phyloP scores from a whole-genome alignment of 2,797 vertebrate species.

The Micrastur ruficollis region DNA sequence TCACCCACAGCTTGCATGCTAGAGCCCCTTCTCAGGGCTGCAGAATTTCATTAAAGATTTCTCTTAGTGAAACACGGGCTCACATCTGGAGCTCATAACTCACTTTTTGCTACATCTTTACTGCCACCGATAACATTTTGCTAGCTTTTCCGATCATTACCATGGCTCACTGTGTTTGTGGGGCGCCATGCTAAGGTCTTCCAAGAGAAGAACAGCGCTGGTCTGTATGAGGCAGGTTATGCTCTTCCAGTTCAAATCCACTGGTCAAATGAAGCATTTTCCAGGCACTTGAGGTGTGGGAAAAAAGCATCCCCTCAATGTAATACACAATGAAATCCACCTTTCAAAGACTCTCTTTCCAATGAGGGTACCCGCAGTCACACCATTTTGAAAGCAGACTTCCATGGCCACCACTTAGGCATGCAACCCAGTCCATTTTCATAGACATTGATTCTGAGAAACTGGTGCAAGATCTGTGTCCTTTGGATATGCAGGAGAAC shows the following conservation, averaged over 20 bases:
- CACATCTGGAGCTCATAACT: not conserved
- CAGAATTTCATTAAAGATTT: not conserved
- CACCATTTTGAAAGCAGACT: not conserved
- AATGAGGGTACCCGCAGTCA: not conserved
- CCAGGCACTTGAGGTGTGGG: not conserved
- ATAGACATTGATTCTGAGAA: not conserved
- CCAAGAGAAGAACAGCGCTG: not conserved
- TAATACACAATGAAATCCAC: not conserved
- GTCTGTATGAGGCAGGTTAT: not conserved
- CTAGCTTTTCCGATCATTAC: not conserved
- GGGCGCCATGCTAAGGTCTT: not conserved
- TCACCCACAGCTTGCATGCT: not conserved
- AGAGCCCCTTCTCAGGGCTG: not conserved
- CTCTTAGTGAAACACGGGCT: not conserved
- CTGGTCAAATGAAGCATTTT: not conserved
- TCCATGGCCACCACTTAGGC: not conserved
- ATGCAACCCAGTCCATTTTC: not conserved
- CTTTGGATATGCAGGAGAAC: not conserved
- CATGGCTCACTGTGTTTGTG: not conserved
- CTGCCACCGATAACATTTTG: not conserved
- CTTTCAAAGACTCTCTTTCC: not conserved
- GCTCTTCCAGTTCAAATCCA: not conserved
- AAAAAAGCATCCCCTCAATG: not conserved
- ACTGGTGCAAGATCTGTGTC: not conserved
- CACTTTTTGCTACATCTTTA: not conserved